Base-by-base conservation (phyloP, 1,140 invertebrate species). In the Magallana gigas region DNA sequence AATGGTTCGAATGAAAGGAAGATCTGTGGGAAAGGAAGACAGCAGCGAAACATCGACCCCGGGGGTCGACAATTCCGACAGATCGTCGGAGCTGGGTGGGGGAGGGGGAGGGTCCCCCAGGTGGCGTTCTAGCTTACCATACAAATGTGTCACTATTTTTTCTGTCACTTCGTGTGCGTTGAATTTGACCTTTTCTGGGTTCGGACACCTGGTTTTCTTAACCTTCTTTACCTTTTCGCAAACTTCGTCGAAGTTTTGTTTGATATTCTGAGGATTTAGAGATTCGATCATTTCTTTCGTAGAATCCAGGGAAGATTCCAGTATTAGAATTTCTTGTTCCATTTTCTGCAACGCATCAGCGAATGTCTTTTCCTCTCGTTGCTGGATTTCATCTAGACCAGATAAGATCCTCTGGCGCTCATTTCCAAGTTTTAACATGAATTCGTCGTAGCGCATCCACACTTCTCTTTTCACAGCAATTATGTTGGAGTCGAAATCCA, bases 361-460 rank as follows among this genome's bases (percentile, higher is more conserved):
- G 58, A 84, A 84, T 57, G 14, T 16, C 29, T 60, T 62, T 60
- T 84, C 83, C 29, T 84, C 83, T 62, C 57, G 57, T 9, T 84
- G 56, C 23, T 84, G 83, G 12, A 84, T 84, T 36, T 84, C 58
- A 29, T 84, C 83, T 8, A 84, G 23, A 14, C 64, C 56, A 2
- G 56, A 58, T 9, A 84, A 16, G 23, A 84, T 36, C 14, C 60
- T 62, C 23, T 84, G 56, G 18, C 83, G 83, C 59, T 84, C 57
- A 11, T 84, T 59, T 18, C 83, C 83, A 48, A 84, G 29, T 62
- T 62, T 84, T 58, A 60, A 62, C 83, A 84, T 84, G 57, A 84
- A 62, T 36, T 84, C 83, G 58, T 84, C 83, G 58, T 84, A 84
- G 6, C 83, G 57, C 57, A 84, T 84, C 83, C 83, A 84, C 16